Base-by-base conservation (phyloP, 53 echinoderm and acorn worm genomes). In the Henricia sp. region DNA sequence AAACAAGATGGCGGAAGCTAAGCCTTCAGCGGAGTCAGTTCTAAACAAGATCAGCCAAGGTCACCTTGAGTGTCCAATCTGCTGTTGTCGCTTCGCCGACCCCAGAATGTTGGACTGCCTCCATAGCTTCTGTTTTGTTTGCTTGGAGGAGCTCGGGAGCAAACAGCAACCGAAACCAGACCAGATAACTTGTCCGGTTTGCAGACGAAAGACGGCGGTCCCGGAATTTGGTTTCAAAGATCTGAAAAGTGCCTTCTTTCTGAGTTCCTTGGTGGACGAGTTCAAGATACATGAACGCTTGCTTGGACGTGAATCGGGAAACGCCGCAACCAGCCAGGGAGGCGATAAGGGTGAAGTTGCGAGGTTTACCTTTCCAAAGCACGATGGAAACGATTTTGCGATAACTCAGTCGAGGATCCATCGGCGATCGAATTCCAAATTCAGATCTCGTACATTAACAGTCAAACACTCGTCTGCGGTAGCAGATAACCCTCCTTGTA, bases 31-130 rank as follows among this genome's bases (percentile, higher is more conserved):
- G 25, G 27, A 25, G 57, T 56, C 57, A 56, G 62, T 60, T 5
- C 33, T 60, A 13, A 34, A 29, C 9, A 60, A 60, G 33, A 84
- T 71, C 70, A 71, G 84, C 8, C 25, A 84, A 8, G 42, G 21
- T 3, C 39, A 10, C 62, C 62, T n/a, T 17, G 53, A 17, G 8
- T 53, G 19, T 16, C 53, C 19, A 21, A 17, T 60, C 29, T 60
- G 62, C 62, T 60, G 33, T 30, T 60, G 62, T 60, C 62, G 62
- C 13, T 60, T 60, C 33, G 17, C 33, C 29, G 24, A 32, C 14
- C 62, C 62, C 29, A 60, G 33, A 60, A 60, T 32, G 21, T 21
- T 53, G 19, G 24, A 60, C 33, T 33, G 34, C 62, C 29, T 32
- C 13, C 62, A 58, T 2, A 58, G 58, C 28, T 58, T 58, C 3